Conservation (phyloP, 2,113 vertebrate genomes). For the Megaleporinus macrocephalus region DNA sequence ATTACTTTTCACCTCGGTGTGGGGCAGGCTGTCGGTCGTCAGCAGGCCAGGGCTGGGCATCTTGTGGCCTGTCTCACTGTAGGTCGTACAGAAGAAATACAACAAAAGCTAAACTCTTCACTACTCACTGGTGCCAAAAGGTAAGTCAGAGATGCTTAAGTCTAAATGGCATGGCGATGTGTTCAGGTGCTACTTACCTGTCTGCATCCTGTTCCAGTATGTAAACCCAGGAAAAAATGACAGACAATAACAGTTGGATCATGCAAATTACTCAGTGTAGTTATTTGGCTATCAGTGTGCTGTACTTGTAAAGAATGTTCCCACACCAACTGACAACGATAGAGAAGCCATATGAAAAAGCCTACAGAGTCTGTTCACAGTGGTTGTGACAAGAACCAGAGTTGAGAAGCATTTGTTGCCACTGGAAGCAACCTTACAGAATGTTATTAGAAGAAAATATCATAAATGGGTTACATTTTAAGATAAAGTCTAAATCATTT, state of each 20-base stretch:
- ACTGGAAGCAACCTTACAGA: no score
- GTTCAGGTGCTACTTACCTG: conserved; percentile 24
- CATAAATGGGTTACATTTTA: no score
- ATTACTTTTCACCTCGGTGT: conserved; percentile 67
- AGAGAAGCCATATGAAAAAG: no score
- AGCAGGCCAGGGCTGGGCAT: conserved; percentile 45
- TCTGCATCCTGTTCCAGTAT: conserved; percentile 45
- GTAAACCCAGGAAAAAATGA: neutral
- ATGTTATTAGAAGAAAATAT: no score
- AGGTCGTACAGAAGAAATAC: conserved; percentile 34
- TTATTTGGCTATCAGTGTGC: neutral
- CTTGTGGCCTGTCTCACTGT: conserved; percentile 67
- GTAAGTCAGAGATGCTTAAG: neutral
- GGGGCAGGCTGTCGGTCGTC: conserved; percentile 54
- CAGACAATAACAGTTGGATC: neutral
- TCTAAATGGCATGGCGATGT: neutral
- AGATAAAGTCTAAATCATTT: no score
- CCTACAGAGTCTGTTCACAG: no score
- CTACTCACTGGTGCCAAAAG: neutral
- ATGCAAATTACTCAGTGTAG: neutral
- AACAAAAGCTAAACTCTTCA: neutral
- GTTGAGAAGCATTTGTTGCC: no score
- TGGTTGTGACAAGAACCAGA: no score
- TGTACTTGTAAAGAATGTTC: neutral
- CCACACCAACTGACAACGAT: no score